Evolutionary conservation across 2,797 vertebrate species (phyloP).

Genomic region (Amphiprion clarkii): DNA sequence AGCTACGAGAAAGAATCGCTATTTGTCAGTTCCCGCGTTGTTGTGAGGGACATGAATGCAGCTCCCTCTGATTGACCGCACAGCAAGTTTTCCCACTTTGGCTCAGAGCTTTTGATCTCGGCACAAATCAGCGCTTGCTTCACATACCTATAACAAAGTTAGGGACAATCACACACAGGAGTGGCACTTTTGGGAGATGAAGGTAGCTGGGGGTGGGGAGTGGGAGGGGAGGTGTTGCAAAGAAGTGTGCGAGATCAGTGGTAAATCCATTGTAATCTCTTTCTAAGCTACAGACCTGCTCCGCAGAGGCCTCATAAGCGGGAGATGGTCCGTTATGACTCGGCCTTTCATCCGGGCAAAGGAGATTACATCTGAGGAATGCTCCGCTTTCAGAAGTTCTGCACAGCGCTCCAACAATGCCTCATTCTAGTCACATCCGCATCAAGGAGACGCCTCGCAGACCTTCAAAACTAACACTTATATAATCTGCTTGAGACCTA

Average conservation of each 20-base stretch:
- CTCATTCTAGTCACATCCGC: conserved; percentile 72
- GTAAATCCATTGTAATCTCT: conserved; percentile 88
- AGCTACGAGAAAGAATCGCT: conserved; percentile 37
- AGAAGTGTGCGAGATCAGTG: conserved; percentile 80
- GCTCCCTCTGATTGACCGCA: conserved; percentile 58
- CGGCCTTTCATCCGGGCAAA: conserved; percentile 81
- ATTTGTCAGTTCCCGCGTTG: conserved; percentile 22
- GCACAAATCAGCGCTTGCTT: conserved; percentile 34
- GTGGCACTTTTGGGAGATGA: conserved; percentile 57
- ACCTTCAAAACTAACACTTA: conserved; percentile 61
- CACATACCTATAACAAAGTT: conserved; percentile 65
- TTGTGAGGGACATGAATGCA: conserved; percentile 48
- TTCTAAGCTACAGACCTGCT: conserved; percentile 81
- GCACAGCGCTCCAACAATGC: conserved; percentile 60
- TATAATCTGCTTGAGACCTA: conserved; percentile 63
- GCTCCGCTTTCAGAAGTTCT: conserved; percentile 78
- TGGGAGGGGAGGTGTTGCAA: conserved; percentile 61
- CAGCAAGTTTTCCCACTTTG: conserved; percentile 51
- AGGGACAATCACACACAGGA: conserved; percentile 58
- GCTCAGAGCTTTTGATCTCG: conserved; percentile 57
- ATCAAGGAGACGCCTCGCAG: conserved; percentile 65
- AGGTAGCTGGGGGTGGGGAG: conserved; percentile 24
- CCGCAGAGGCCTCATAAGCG: conserved; percentile 72
- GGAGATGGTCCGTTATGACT: conserved; percentile 83
- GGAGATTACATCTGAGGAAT: conserved; percentile 86